Evolutionary conservation across 2,888 invertebrate genomes (phyloP).

Genomic region (Cosmia trapezina): DNA sequence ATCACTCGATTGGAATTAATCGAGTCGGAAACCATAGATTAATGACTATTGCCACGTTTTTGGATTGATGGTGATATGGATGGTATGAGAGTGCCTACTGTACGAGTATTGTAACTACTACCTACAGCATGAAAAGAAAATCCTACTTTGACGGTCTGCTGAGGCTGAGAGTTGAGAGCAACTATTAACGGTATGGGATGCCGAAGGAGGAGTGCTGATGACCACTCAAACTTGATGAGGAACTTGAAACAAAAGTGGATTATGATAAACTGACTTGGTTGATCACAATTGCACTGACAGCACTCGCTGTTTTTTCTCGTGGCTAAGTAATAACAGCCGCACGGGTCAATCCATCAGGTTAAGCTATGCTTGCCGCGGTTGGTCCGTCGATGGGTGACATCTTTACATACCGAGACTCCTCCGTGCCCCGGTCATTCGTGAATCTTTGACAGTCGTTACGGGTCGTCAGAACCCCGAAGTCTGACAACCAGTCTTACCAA

Average conservation of each 20-base stretch:
- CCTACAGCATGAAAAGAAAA: not conserved
- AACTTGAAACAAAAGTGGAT: not conserved
- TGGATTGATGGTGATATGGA: not conserved
- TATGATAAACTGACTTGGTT: not conserved
- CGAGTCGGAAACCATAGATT: slow-evolving; percentile 13
- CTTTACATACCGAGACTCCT: too few species aligned
- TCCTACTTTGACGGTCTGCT: not conserved
- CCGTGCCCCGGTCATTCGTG: too few species aligned
- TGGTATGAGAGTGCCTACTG: not conserved
- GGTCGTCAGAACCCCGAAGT: too few species aligned
- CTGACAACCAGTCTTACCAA: too few species aligned
- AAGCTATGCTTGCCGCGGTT: too few species aligned
- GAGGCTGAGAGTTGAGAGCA: not conserved
- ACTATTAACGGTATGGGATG: not conserved
- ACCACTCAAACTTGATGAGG: not conserved
- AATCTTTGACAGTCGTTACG: too few species aligned
- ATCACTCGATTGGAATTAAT: slow-evolving; percentile 32
- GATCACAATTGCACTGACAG: not conserved
- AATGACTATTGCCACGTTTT: slow-evolving; percentile 6
- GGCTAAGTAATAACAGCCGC: too few species aligned
- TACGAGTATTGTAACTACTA: not conserved
- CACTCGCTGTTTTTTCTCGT: too few species aligned
- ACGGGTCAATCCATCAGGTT: too few species aligned
- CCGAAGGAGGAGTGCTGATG: too few species aligned
- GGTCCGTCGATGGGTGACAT: too few species aligned